phyloP scores from a whole-genome alignment of 2,797 vertebrate species.

The Novumbra hubbsi region DNA sequence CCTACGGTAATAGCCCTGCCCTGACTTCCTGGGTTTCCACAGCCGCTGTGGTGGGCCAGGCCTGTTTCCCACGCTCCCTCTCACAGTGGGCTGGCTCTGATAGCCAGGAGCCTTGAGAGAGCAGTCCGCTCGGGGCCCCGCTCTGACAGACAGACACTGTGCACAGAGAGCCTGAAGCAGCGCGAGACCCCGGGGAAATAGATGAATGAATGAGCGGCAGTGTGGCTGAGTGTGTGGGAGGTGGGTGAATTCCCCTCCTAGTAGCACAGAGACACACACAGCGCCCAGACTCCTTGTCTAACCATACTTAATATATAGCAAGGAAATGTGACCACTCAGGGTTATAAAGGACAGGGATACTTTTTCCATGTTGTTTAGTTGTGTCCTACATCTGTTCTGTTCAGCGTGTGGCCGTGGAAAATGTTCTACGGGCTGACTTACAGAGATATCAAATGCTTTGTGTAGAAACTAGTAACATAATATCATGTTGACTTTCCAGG shows the following conservation, averaged over 20 bases:
- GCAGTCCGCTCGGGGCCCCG: conserved; percentile 37
- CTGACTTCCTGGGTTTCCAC: not conserved
- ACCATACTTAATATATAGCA: conserved; percentile 25
- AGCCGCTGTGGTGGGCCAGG: conserved; percentile 12
- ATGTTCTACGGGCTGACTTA: not conserved
- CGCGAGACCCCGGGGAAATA: conserved; percentile 39
- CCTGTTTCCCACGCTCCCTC: conserved; percentile 53
- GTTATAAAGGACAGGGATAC: not conserved
- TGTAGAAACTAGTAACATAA: not conserved
- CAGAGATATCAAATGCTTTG: not conserved
- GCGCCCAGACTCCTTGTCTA: conserved; percentile 6
- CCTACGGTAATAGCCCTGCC: not conserved
- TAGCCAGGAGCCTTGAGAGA: conserved; percentile 35
- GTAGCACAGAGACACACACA: conserved; percentile 26
- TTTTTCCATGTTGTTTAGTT: not conserved
- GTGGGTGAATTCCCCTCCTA: conserved; percentile 62
- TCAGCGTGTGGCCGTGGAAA: not conserved
- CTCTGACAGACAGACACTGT: not conserved
- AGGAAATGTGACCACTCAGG: conserved; percentile 35
- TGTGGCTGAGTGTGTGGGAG: conserved; percentile 60
- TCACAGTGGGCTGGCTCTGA: conserved; percentile 1
- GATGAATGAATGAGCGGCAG: conserved; percentile 61
- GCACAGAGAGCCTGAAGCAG: not conserved
- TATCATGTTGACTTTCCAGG: not conserved
- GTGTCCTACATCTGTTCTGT: not conserved